A percentile compares a stretch with the other conserved stretches of the same genome.
Conservation (phyloP, 2,888 invertebrate genomes). For the Erannis defoliaria region DNA sequence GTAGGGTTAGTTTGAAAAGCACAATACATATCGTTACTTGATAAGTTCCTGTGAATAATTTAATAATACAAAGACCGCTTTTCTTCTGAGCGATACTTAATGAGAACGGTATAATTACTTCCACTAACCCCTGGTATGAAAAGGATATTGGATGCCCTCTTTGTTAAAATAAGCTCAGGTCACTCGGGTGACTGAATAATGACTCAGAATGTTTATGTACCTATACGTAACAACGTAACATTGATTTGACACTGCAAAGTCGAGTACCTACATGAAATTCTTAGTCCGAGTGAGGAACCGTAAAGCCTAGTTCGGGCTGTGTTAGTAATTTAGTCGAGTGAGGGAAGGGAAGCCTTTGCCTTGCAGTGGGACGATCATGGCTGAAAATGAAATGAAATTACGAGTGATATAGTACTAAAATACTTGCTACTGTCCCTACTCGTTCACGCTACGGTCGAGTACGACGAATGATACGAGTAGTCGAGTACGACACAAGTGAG, state of each 20-base stretch:
- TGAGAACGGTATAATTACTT: not conserved
- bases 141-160: slow-evolving; percentile 7
- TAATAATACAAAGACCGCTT: not conserved
- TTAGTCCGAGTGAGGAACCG: slow-evolving; percentile 50
- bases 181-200: slow-evolving; percentile 12
- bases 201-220: slow-evolving; percentile 17
- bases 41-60: not conserved
- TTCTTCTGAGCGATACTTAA: not conserved
- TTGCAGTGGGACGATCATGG: no score
- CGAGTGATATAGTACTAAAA: no score
- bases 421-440: no score
- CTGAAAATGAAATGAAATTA: no score
- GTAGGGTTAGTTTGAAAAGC: not conserved
- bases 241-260: slow-evolving; percentile 45
- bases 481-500: no score
- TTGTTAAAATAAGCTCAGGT: slow-evolving; percentile 12
- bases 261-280: slow-evolving; percentile 52
- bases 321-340: no score
- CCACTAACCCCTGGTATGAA: not conserved
- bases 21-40: not conserved
- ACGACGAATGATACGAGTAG: no score
- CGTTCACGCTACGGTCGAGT: no score
- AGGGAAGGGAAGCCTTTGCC: no score
- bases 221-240: slow-evolving; percentile 32
- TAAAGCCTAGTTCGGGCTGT: no score